These are phyloP conservation scores for Brassicogethes aeneus DNA, from an alignment of 2,888 invertebrate species.

Conservation along the genomic window DNA sequence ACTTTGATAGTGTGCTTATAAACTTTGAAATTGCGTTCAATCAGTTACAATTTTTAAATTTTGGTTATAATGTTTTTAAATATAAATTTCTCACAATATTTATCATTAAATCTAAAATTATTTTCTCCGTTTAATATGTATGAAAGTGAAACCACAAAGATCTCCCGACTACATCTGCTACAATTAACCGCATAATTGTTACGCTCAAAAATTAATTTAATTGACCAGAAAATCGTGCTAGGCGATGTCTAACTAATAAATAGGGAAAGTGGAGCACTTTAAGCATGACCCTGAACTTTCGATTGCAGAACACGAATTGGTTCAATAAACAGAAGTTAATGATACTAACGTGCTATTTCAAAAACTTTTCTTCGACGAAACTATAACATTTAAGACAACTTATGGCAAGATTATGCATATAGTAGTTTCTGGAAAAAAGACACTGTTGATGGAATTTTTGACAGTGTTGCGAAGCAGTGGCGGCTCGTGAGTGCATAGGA, in stretches of 20 bases:
- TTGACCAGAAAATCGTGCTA: neutral
- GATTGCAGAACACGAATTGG: slow-evolving; percentile 11
- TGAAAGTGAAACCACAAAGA: neutral
- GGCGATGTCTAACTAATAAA: slow-evolving; percentile 8
- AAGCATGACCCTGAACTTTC: slow-evolving; percentile 27
- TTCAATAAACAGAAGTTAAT: slow-evolving; percentile 2
- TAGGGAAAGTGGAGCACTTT: slow-evolving; percentile 25
- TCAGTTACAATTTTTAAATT: too few relatives aligned
- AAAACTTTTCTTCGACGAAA: neutral
- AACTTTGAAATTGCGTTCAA: too few relatives aligned
- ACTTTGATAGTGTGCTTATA: too few relatives aligned
- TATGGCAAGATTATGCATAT: too few relatives aligned
- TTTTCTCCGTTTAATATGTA: neutral
- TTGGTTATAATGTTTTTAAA: too few relatives aligned
- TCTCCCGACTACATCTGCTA: neutral
- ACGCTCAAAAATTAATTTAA: neutral
- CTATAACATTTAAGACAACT: too few relatives aligned
- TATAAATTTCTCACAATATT: too few relatives aligned
- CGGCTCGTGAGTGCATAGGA: too few relatives aligned
- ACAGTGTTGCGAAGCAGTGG: too few relatives aligned
- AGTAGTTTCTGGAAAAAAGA: too few relatives aligned
- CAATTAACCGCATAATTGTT: neutral
- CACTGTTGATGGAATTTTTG: too few relatives aligned
- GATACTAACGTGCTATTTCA: neutral
- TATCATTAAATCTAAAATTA: too few relatives aligned